A percentile compares a stretch with the other conserved stretches of the same genome.
Conservation (phyloP, 2,797 vertebrate genomes). For the Agapornis canus region DNA sequence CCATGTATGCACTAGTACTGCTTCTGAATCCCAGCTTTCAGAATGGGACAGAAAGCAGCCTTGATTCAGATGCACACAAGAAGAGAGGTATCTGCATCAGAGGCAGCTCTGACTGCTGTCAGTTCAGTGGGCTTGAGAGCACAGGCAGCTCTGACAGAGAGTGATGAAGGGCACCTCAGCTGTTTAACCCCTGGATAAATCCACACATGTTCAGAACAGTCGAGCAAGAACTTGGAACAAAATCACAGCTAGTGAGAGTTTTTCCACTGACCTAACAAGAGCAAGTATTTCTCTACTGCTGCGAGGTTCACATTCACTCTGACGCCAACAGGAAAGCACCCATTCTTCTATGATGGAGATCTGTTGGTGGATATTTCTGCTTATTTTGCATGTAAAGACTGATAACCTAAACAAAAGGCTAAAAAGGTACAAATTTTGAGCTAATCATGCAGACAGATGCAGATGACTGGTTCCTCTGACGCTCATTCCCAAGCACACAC, state of each 20-base stretch:
- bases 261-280: slow-evolving; percentile 24
- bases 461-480: not conserved
- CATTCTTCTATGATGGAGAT: not conserved
- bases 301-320: not conserved
- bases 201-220: not conserved
- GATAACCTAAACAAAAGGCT: not conserved
- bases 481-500: not conserved
- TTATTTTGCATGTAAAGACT: not conserved
- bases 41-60: not conserved
- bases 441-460: not conserved
- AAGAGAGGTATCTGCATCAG: not conserved
- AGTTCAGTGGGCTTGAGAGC: not conserved
- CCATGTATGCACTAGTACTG: not conserved
- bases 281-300: not conserved
- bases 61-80: not conserved
- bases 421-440: not conserved
- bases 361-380: not conserved
- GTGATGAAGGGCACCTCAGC: not conserved
- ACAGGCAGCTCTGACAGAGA: not conserved
- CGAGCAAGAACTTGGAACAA: slow-evolving; percentile 2
- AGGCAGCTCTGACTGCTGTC: not conserved
- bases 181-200: not conserved
- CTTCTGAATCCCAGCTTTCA: not conserved
- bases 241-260: not conserved
- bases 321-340: not conserved